A percentile compares a stretch with the other conserved stretches of the same genome.
Conservation (phyloP, 2,113 vertebrate species). For the Nycticorax nycticorax region DNA sequence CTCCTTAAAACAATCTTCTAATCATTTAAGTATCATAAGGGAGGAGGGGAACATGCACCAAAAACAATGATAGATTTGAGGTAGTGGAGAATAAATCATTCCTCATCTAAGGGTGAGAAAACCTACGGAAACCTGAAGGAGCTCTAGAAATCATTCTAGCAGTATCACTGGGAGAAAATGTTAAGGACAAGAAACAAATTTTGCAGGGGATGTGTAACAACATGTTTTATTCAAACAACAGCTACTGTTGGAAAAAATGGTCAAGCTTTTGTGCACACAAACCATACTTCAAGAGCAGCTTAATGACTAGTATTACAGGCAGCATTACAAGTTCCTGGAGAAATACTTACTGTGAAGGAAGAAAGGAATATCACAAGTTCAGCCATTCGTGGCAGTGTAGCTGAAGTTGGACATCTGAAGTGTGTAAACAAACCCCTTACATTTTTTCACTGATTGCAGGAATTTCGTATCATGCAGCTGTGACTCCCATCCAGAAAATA, state of each 20-base stretch:
- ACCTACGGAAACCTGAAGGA: neutral
- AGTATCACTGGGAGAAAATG: neutral
- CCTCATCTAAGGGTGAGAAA: neutral
- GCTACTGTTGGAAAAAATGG: neutral
- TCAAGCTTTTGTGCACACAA: conserved; percentile 25
- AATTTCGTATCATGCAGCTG: neutral
- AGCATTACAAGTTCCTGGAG: neutral
- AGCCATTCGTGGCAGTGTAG: neutral
- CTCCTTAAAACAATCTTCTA: neutral
- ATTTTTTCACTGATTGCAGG: neutral
- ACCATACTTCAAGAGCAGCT: neutral
- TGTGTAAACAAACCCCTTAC: conserved; percentile 4
- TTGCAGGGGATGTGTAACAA: conserved; percentile 6
- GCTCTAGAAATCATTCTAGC: neutral
- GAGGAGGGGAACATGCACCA: neutral
- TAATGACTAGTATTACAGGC: neutral
- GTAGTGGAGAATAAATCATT: neutral
- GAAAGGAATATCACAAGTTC: conserved; percentile 14
- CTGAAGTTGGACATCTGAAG: neutral
- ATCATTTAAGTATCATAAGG: neutral
- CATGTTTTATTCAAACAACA: conserved; percentile 23
- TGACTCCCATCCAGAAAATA: neutral
- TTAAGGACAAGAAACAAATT: neutral
- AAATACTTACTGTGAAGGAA: neutral
- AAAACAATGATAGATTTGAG: neutral